Evolutionary conservation across 1,140 invertebrate genomes (phyloP), one percentile per base, ranked within the genome.

Genomic region (Atta texana): DNA sequence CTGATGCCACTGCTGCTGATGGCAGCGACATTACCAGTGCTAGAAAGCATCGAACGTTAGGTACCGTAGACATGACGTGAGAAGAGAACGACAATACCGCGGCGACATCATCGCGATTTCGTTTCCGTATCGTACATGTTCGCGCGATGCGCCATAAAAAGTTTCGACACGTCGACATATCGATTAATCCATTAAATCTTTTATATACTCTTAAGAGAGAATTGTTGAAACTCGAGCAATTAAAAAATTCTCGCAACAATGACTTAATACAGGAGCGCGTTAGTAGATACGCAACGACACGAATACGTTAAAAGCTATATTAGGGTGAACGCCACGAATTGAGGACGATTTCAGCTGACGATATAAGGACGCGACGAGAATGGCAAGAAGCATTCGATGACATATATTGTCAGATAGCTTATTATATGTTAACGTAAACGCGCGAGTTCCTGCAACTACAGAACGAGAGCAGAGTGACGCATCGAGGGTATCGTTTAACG

Each of bases 401-500:
- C 66, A 18, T 82, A 82, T 61, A 82, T 74, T 61, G 80, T 14
- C 68, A 71, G 59, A 31, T 39, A n/a, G 49, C 53, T 75, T 64
- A 75, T 66, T 51, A 61, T 68, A 81, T 12, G 63, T 61, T 69
- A 59, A 78, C 74, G 34, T 24, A 24, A 51, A 28, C 76, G 49
- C 44, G 76, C 53, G 18, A 68, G 59, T 51, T 18, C n/a, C 68
- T 44, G 0, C 49, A 69, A 28, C 34, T 39, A 49, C 68, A 49
- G 57, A 71, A 84, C 49, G 14, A 55, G 69, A 84, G 51, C 71
- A 10, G 72, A 55, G 16, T 69, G 86, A 63, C 87, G 57, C 76
- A 75, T 82, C 69, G 59, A 59, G 72, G 86, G 51, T 87, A 75
- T 85, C 80, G 80, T 76, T 85, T 85, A 87, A 87, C 80, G 80